Conservation (phyloP, 2,888 invertebrate genomes). For the Scaptomyza flava region DNA sequence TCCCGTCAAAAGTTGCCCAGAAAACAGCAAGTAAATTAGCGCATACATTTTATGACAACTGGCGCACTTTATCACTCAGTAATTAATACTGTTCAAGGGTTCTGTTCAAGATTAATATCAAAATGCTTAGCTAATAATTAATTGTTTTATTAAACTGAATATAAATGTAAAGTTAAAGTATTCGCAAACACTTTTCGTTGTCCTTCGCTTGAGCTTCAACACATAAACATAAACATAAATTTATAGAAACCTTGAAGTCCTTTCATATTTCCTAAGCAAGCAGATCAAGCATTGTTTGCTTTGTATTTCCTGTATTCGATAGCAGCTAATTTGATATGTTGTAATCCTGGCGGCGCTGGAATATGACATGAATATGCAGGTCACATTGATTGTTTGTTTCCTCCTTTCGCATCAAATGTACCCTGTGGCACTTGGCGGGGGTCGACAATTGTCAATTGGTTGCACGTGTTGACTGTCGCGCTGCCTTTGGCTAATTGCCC, state of each 20-base stretch:
- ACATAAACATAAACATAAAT: background rate
- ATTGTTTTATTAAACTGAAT: background rate
- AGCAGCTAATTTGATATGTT: constrained; percentile 44
- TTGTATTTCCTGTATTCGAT: constrained; percentile 20
- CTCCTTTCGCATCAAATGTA: background rate
- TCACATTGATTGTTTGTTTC: constrained; percentile 13
- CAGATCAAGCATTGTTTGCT: background rate
- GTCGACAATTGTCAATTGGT: constrained; percentile 48
- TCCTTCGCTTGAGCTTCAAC: background rate
- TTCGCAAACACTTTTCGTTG: background rate
- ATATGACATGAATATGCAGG: constrained; percentile 39
- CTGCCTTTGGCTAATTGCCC: constrained; percentile 49
- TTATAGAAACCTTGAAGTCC: background rate
- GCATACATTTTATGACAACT: constrained; percentile 65
- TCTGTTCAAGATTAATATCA: constrained; percentile 3
- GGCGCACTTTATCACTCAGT: constrained; percentile 15
- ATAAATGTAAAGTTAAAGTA: no score
- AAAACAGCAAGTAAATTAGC: constrained; percentile 70
- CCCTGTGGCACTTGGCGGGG: background rate
- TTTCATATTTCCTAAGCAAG: background rate
- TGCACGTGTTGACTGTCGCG: constrained; percentile 52
- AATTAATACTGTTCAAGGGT: constrained; percentile 5
- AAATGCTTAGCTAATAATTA: background rate
- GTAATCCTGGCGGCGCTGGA: constrained; percentile 25
- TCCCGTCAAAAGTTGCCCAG: constrained; percentile 35